Percentiles rank a stretch among this genome's conserved stretches.
Evolutionary conservation across 1,140 invertebrate species (phyloP).

Genomic region (Mycetomoellerius zeteki): DNA sequence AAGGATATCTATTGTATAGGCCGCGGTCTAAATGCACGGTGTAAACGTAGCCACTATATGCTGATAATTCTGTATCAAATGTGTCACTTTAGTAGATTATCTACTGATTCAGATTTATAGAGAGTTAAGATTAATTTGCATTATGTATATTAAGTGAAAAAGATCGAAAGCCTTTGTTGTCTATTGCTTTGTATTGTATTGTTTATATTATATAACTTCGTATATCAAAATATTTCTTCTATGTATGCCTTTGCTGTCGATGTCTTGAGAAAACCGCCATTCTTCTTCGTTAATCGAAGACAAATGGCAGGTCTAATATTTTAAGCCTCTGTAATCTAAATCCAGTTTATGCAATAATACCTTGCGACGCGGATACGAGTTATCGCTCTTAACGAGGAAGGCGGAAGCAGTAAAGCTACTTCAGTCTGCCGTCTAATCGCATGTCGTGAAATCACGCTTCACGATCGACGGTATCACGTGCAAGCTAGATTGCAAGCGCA

Average conservation of each 20-base stretch:
- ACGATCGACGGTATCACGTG: slow-evolving; percentile 22
- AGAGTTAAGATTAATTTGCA: not conserved
- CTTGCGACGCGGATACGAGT: slow-evolving; percentile 4
- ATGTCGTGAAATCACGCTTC: slow-evolving; percentile 9
- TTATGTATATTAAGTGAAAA: not conserved
- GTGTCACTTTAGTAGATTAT: too few species aligned
- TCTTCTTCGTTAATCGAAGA: not conserved
- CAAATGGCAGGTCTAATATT: not conserved
- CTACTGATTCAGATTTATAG: too few species aligned
- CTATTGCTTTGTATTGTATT: too few species aligned
- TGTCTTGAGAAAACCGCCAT: not conserved
- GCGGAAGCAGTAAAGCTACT: slow-evolving; percentile 28
- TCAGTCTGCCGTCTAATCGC: slow-evolving; percentile 11
- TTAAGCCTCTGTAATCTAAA: not conserved
- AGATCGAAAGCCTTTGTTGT: not conserved
- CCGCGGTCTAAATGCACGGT: too few species aligned
- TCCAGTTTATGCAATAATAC: slow-evolving; percentile 26
- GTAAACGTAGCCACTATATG: too few species aligned
- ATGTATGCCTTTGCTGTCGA: not conserved
- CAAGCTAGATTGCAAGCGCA: not conserved
- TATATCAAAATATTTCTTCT: not conserved
- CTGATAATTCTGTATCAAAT: too few species aligned
- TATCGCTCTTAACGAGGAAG: slow-evolving; percentile 34
- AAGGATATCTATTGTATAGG: too few species aligned
- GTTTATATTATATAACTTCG: not conserved